Percentiles rank a stretch among this genome's conserved stretches.
phyloP scores from a whole-genome alignment of 2,888 invertebrate species.

The Acronicta alni region DNA sequence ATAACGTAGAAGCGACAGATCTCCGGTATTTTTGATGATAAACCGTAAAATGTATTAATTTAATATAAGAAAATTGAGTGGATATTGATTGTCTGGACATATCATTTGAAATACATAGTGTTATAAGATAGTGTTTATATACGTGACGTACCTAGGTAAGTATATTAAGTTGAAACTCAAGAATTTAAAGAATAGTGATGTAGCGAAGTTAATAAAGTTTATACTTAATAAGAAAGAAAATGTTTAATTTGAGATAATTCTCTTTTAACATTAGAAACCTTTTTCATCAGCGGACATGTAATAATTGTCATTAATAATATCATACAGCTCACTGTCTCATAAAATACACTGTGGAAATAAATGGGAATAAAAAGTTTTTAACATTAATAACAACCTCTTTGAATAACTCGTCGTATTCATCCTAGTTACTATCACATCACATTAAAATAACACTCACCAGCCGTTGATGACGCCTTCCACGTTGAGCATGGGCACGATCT shows the following conservation, averaged over 20 bases:
- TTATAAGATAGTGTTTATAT: slow-evolving; percentile 86
- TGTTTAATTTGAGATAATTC: slow-evolving; percentile 59
- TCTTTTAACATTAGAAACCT: too few species aligned
- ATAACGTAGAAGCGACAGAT: slow-evolving; percentile 80
- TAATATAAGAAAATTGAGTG: slow-evolving; percentile 81
- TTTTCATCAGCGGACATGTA: too few species aligned
- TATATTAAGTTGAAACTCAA: slow-evolving; percentile 86
- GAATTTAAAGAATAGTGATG: slow-evolving; percentile 87
- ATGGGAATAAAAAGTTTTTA: too few species aligned
- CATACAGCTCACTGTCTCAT: too few species aligned
- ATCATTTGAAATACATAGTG: slow-evolving; percentile 79
- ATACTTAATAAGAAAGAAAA: slow-evolving; percentile 68
- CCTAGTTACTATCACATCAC: too few species aligned
- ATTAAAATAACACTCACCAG: slow-evolving; percentile 89
- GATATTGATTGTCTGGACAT: slow-evolving; percentile 78
- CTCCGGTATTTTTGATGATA: slow-evolving; percentile 81
- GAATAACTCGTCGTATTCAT: too few species aligned
- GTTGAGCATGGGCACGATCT: slow-evolving; percentile 96
- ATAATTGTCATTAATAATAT: too few species aligned
- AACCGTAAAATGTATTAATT: slow-evolving; percentile 82
- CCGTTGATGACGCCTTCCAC: slow-evolving; percentile 96
- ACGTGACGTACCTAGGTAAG: slow-evolving; percentile 86
- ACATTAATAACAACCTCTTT: too few species aligned
- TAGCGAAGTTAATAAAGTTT: slow-evolving; percentile 85
- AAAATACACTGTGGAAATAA: too few species aligned